A percentile compares a stretch with the other conserved stretches of the same genome.
These are phyloP conservation scores for Drosophila atripex DNA, from an alignment of 2,888 invertebrate species.

Conservation along the genomic window DNA sequence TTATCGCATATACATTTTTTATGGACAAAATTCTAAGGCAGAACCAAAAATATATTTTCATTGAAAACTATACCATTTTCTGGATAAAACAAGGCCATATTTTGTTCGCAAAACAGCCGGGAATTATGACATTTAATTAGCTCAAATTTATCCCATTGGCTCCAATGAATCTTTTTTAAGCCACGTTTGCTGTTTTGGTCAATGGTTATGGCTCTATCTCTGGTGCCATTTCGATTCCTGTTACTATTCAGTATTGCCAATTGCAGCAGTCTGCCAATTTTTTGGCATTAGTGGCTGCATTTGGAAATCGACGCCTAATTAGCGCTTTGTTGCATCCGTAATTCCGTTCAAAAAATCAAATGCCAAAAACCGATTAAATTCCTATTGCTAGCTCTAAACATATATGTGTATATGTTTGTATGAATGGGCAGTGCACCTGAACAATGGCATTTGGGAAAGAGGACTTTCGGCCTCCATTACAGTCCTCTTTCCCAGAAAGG, in stretches of 20 bases:
- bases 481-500: slow-evolving; percentile 3
- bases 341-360: slow-evolving; percentile 26
- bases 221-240: background rate
- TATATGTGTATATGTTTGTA: slow-evolving; percentile 11
- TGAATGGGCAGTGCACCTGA: slow-evolving; percentile 15
- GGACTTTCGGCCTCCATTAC: slow-evolving; percentile 4
- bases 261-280: slow-evolving; percentile 8
- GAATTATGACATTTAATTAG: slow-evolving; percentile 45
- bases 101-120: background rate
- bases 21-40: too few species aligned
- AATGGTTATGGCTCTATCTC: background rate
- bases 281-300: slow-evolving; percentile 25
- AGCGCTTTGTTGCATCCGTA: slow-evolving; percentile 43
- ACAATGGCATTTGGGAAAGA: slow-evolving; percentile 2
- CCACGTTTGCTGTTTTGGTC: background rate
- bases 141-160: background rate
- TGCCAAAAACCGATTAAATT: slow-evolving; percentile 37
- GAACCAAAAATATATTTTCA: too few species aligned
- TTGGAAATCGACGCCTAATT: slow-evolving; percentile 41
- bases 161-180: slow-evolving; percentile 6
- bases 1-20: background rate
- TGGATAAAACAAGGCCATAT: background rate
- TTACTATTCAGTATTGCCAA: slow-evolving; percentile 2
- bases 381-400: background rate
- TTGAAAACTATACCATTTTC: too few species aligned